Percentiles rank a stretch among this genome's conserved stretches.
phyloP scores from a whole-genome alignment of 1,140 invertebrate genomes.

The Lepidurus apus region DNA sequence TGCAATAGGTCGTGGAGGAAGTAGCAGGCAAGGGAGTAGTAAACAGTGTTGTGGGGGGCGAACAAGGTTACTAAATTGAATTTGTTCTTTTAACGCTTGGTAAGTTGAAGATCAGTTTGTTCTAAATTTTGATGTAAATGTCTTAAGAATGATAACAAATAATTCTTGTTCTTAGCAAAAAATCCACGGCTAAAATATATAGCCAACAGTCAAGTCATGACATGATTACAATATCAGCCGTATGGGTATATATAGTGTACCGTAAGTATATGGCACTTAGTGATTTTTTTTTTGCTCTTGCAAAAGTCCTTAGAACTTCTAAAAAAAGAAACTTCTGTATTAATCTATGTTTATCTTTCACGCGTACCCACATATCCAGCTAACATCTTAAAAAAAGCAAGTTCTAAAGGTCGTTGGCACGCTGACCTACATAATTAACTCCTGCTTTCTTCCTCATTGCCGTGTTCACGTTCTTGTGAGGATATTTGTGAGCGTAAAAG shows the following conservation, averaged over 20 bases:
- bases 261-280: no score
- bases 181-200: no score
- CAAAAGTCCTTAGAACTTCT: no score
- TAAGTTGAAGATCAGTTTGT: neutral
- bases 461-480: neutral
- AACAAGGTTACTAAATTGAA: neutral
- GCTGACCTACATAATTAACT: neutral
- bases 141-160: neutral
- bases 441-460: neutral
- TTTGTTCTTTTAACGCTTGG: neutral
- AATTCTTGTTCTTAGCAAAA: no score
- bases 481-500: neutral
- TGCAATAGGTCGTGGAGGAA: neutral
- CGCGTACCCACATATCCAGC: no score
- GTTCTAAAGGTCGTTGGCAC: neutral
- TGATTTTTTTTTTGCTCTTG: no score
- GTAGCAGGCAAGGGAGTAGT: conserved; percentile 1
- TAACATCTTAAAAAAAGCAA: no score
- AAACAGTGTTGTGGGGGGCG: neutral
- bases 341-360: no score
- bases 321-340: no score
- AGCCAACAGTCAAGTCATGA: no score
- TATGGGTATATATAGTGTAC: no score
- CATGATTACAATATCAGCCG: no score
- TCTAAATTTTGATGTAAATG: neutral